phyloP scores from a whole-genome alignment of 2,888 invertebrate species.

The Thymelicus sylvestris region DNA sequence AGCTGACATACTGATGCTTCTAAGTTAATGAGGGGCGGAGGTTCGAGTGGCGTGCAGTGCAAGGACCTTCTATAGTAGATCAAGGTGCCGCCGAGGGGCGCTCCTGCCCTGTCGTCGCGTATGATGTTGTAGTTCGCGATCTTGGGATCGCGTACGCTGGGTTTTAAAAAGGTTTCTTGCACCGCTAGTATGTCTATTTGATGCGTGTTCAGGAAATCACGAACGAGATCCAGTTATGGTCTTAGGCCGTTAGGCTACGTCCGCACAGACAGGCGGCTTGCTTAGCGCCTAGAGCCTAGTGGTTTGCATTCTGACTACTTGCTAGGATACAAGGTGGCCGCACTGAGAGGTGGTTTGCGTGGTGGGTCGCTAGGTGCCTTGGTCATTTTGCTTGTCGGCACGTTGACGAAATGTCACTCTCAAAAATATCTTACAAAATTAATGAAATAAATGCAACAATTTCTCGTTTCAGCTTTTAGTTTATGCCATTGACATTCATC shows the following conservation, averaged over 20 bases:
- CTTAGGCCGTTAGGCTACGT: conserved; percentile 5
- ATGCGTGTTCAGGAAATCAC: neutral
- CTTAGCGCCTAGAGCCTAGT: too few species aligned
- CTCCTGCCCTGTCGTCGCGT: neutral
- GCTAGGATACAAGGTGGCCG: too few species aligned
- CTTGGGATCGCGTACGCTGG: neutral
- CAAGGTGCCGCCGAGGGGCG: neutral
- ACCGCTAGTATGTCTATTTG: neutral
- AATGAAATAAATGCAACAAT: too few species aligned
- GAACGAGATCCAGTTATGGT: neutral
- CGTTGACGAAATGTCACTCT: too few species aligned
- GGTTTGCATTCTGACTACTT: too few species aligned
- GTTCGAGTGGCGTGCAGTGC: conserved; percentile 22
- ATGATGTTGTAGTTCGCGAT: neutral
- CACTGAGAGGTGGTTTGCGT: too few species aligned
- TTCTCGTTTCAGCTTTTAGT: too few species aligned
- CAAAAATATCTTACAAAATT: too few species aligned
- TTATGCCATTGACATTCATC: too few species aligned
- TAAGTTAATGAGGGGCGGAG: conserved; percentile 19
- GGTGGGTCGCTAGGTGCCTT: too few species aligned
- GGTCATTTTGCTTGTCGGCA: too few species aligned
- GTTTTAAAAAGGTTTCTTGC: neutral
- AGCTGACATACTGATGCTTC: neutral
- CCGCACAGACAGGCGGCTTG: too few species aligned
- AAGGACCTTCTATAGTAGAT: conserved; percentile 24